A percentile compares a stretch with the other conserved stretches of the same genome.
Evolutionary conservation across 1,140 invertebrate species (phyloP).

Genomic region (Cotesia typhae): DNA sequence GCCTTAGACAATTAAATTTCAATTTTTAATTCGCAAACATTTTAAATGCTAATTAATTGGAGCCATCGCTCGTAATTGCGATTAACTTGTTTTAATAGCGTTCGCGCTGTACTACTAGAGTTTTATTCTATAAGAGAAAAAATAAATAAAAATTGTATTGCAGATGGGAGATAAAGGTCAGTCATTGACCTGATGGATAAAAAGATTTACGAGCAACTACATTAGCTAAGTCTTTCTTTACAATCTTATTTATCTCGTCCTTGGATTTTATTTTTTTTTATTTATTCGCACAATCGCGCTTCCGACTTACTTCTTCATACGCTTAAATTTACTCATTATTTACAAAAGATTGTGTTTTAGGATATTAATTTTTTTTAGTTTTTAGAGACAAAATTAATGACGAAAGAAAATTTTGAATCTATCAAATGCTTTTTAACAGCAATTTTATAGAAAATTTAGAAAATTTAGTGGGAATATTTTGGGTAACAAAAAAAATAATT

Average conservation of each 20-base stretch:
- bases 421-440: too few species aligned
- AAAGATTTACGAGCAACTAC: conserved; percentile 23
- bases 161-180: conserved; percentile 18
- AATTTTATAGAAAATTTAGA: too few species aligned
- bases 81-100: conserved; percentile 13
- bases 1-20: too few species aligned
- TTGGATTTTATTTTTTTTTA: neutral
- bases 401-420: too few species aligned
- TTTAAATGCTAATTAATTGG: too few species aligned
- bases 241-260: neutral
- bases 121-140: neutral
- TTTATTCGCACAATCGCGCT: conserved; percentile 24
- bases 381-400: too few species aligned
- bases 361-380: too few species aligned
- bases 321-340: too few species aligned
- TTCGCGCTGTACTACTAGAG: neutral
- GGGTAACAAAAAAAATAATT: too few species aligned
- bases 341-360: too few species aligned
- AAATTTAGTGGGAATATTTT: too few species aligned
- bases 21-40: too few species aligned
- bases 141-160: conserved; percentile 7
- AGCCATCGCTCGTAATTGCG: neutral
- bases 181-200: conserved; percentile 17
- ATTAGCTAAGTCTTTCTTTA: neutral
- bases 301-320: neutral